A percentile compares a stretch with the other conserved stretches of the same genome.
These are phyloP conservation scores for Eilema griseolum DNA, from an alignment of 2,888 invertebrate species.

Conservation along the genomic window DNA sequence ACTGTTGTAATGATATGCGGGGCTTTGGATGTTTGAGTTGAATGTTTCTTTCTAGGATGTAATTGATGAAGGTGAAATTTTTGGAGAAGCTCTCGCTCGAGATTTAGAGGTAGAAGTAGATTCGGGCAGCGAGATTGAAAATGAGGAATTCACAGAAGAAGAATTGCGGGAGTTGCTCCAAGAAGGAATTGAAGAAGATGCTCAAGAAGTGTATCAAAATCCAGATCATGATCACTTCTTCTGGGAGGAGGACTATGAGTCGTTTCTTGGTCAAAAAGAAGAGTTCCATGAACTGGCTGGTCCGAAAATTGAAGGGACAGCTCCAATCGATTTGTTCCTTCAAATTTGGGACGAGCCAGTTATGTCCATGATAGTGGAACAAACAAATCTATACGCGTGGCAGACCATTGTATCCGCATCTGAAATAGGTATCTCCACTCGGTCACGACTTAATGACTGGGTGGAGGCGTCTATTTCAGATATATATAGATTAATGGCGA, in stretches of 20 bases:
- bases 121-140: too few species aligned
- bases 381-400: background rate
- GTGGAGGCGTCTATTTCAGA: constrained; percentile 2
- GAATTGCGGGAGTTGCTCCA: constrained; percentile 2
- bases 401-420: background rate
- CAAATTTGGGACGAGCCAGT: too few species aligned
- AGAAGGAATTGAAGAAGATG: background rate
- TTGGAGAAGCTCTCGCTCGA: too few species aligned
- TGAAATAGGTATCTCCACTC: background rate
- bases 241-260: background rate
- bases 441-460: background rate
- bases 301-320: background rate
- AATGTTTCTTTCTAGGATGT: too few species aligned
- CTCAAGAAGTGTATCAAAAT: too few species aligned
- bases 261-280: background rate
- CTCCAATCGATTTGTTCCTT: too few species aligned
- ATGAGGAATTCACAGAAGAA: background rate
- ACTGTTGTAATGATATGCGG: too few species aligned
- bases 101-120: too few species aligned
- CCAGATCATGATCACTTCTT: too few species aligned
- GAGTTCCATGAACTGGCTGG: constrained; percentile 2
- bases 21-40: too few species aligned
- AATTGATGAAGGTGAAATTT: too few species aligned
- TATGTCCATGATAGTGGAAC: background rate
- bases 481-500: constrained; percentile 4